phyloP scores from a whole-genome alignment of 2,113 vertebrate species.

The Spermophilus dauricus region DNA sequence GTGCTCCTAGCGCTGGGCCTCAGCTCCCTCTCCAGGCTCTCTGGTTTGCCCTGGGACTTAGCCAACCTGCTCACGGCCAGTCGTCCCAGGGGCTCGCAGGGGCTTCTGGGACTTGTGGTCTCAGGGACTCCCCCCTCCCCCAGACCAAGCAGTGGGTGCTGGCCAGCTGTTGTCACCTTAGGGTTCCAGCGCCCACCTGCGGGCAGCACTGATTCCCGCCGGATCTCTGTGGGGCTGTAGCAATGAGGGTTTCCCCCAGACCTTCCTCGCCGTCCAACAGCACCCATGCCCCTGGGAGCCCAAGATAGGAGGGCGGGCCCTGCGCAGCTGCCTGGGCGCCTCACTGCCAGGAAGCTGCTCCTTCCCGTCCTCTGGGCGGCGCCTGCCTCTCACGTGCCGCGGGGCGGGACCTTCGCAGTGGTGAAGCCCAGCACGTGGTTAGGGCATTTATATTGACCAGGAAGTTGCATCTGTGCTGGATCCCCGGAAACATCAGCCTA shows the following conservation, averaged over 20 bases:
- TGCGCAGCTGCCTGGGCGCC: too few relatives aligned
- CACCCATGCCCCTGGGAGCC: background rate
- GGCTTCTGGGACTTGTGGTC: constrained; percentile 60
- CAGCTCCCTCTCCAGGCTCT: too few relatives aligned
- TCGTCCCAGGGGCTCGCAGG: background rate
- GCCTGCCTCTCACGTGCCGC: accelerated
- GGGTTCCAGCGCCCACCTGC: accelerated
- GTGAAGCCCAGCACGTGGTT: accelerated
- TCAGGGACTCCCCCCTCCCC: accelerated
- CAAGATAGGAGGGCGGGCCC: background rate
- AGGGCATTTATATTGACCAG: accelerated
- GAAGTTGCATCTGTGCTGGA: background rate
- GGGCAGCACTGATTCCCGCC: background rate
- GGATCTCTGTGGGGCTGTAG: too few relatives aligned
- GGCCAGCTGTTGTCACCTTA: accelerated
- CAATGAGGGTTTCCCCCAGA: accelerated
- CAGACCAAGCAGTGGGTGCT: accelerated
- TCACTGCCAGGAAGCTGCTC: accelerated
- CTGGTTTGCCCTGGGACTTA: background rate
- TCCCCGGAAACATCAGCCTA: accelerated
- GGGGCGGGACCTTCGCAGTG: accelerated
- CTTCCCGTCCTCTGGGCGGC: accelerated
- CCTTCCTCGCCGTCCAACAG: background rate
- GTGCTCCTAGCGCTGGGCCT: too few relatives aligned
- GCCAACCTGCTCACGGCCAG: background rate